These are phyloP conservation scores for Tenualosa thibaudeaui DNA, from an alignment of 2,797 vertebrate genomes.

Conservation along the genomic window DNA sequence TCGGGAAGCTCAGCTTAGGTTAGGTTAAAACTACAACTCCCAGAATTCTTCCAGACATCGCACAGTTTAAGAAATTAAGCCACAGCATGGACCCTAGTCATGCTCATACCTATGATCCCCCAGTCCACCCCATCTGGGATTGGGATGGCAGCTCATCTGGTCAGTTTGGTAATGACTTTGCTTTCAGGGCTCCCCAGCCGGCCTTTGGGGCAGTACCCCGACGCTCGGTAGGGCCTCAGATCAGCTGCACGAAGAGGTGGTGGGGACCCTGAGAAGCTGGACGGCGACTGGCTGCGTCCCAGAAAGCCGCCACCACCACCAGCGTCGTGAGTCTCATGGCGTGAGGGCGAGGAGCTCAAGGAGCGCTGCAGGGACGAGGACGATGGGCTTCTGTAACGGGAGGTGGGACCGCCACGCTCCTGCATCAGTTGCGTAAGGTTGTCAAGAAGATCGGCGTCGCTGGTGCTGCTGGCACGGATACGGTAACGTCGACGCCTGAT, in stretches of 20 bases:
- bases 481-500: conserved; percentile 85
- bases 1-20: not conserved
- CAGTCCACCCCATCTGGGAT: not conserved
- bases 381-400: conserved; percentile 87
- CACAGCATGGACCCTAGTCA: not conserved
- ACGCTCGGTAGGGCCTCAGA: conserved; percentile 72
- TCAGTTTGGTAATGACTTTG: conserved; percentile 85
- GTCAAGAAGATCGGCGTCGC: conserved; percentile 93
- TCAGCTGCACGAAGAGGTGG: conserved; percentile 82
- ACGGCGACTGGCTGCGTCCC: conserved; percentile 89
- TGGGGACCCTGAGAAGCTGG: conserved; percentile 87
- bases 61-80: not conserved
- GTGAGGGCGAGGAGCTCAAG: conserved; percentile 90
- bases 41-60: not conserved
- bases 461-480: conserved; percentile 93
- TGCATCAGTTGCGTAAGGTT: conserved; percentile 94
- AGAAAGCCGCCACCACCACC: conserved; percentile 49
- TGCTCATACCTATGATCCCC: not conserved
- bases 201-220: conserved; percentile 71
- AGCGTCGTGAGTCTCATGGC: conserved; percentile 82
- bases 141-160: conserved; percentile 73
- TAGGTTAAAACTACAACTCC: not conserved
- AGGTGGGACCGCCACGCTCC: conserved; percentile 80
- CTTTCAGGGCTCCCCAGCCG: conserved; percentile 69
- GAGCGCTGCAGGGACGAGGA: conserved; percentile 92